Evolutionary conservation across 2,797 vertebrate genomes (phyloP).

Genomic region (Acipenser transmontanus): DNA sequence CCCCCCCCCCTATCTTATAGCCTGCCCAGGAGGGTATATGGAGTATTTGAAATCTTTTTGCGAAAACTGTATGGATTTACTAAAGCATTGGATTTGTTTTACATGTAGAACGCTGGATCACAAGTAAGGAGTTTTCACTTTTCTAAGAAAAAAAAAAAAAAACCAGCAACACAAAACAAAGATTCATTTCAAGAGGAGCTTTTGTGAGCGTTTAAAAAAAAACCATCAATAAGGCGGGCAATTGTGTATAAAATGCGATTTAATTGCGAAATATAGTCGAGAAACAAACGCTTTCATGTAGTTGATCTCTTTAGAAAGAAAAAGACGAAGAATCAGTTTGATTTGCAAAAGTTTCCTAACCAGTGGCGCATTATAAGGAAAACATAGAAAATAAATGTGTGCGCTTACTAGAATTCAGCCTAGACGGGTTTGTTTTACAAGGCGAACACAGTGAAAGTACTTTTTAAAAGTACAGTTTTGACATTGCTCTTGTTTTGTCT

Average conservation of each 20-base stretch:
- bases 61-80: constrained; percentile 59
- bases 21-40: constrained; percentile 76
- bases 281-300: not conserved
- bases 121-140: constrained; percentile 54
- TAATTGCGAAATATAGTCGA: constrained; percentile 10
- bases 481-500: not conserved
- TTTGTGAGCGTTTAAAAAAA: not conserved
- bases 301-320: constrained; percentile 1
- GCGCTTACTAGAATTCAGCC: not conserved
- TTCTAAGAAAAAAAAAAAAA: too few relatives aligned
- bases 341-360: not conserved
- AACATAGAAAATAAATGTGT: not conserved
- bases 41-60: constrained; percentile 63
- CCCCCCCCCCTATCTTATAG: constrained; percentile 46
- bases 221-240: constrained; percentile 48
- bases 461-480: too few relatives aligned
- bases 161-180: too few relatives aligned
- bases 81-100: constrained; percentile 50
- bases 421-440: not conserved
- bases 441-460: too few relatives aligned
- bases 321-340: not conserved
- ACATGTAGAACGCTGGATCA: constrained; percentile 47
- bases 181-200: too few relatives aligned
- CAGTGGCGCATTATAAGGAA: not conserved
- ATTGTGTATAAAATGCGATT: constrained; percentile 14